Evolutionary conservation across 2,888 invertebrate species (phyloP).

Genomic region (Isoperla grammatica): DNA sequence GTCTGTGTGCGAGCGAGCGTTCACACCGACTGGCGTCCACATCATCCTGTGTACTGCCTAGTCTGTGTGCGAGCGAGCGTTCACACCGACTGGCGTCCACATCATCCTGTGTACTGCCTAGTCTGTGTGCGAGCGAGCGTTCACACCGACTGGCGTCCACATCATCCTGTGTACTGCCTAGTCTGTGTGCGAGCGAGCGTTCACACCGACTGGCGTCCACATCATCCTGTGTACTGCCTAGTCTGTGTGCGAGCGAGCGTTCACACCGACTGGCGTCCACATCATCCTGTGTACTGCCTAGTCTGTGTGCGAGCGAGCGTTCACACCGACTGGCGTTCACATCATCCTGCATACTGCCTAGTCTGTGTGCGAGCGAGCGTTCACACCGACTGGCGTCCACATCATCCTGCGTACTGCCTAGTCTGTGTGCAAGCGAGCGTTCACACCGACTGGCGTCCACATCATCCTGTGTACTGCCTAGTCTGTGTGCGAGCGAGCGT

Average conservation of each 20-base stretch:
- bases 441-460: constrained; percentile 94
- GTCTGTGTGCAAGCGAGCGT: too few relatives aligned
- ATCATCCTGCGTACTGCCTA: constrained; percentile 90
- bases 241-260: constrained; percentile 88
- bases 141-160: constrained; percentile 94
- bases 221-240: constrained; percentile 90
- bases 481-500: constrained; percentile 88
- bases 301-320: constrained; percentile 88
- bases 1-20: constrained; percentile 88
- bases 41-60: constrained; percentile 90
- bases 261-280: constrained; percentile 94
- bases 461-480: constrained; percentile 90
- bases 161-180: constrained; percentile 90
- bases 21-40: constrained; percentile 94
- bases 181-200: constrained; percentile 88
- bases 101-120: constrained; percentile 90
- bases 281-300: constrained; percentile 90
- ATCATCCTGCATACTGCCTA: constrained; percentile 90
- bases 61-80: constrained; percentile 88
- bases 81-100: constrained; percentile 94
- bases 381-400: constrained; percentile 94
- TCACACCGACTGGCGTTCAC: constrained; percentile 94
- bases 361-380: constrained; percentile 88
- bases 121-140: constrained; percentile 88
- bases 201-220: constrained; percentile 94